Conservation (phyloP, 2,113 vertebrate genomes). For the Ariopsis seemanni region DNA sequence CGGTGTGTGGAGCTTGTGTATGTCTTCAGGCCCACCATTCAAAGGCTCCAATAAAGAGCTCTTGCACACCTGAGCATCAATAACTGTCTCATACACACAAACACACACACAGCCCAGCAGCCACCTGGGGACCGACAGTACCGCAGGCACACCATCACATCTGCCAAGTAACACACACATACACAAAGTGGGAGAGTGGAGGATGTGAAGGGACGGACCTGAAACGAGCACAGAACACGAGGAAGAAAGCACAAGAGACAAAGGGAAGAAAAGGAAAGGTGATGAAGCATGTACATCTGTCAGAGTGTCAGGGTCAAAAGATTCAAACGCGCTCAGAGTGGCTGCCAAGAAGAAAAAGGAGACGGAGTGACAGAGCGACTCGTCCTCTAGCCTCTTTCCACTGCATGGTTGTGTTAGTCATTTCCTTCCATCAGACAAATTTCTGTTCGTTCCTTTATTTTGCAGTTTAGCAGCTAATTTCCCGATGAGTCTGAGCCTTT, state of each 20-base stretch:
- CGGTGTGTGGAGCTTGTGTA: slow-evolving; percentile 30
- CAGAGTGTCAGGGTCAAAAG: slow-evolving; percentile 20
- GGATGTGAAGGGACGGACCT: slow-evolving; percentile 6
- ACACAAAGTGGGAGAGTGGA: slow-evolving; percentile 31
- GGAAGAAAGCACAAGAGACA: slow-evolving; percentile 20
- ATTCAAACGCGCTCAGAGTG: neutral
- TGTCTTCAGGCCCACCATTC: slow-evolving; percentile 63
- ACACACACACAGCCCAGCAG: slow-evolving; percentile 57
- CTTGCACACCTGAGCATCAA: slow-evolving; percentile 80
- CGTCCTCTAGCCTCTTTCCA: neutral
- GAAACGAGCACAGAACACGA: neutral
- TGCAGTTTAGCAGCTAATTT: neutral
- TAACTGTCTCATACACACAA: slow-evolving; percentile 69
- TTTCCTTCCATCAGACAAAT: neutral
- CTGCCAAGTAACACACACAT: slow-evolving; percentile 62
- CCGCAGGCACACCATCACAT: slow-evolving; percentile 74
- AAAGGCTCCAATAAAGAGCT: slow-evolving; percentile 61
- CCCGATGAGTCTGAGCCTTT: neutral
- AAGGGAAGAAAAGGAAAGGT: slow-evolving; percentile 5
- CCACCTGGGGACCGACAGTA: slow-evolving; percentile 77
- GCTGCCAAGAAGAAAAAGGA: neutral
- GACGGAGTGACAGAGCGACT: neutral
- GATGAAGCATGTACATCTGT: neutral
- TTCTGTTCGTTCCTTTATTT: neutral
- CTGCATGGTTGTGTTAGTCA: neutral